Percentiles rank a stretch among this genome's conserved stretches.
Conservation (phyloP, 2,113 vertebrate species). For the Rhombomys opimus region DNA sequence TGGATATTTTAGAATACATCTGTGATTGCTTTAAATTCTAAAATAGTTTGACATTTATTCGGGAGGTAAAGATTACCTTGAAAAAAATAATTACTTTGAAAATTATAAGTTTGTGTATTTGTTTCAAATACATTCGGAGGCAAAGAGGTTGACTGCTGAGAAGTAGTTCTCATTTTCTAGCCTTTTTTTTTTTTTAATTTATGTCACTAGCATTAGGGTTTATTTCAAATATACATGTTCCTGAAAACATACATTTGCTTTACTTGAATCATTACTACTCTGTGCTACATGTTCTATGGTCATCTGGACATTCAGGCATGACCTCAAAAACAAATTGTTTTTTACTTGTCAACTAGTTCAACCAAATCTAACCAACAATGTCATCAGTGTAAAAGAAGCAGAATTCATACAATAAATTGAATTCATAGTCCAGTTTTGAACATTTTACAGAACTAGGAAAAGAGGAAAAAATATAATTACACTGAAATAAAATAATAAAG, state of each 20-base stretch:
- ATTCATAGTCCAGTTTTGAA: not conserved
- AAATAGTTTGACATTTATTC: conserved; percentile 31
- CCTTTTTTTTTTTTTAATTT: not conserved
- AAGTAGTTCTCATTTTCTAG: not conserved
- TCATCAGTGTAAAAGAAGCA: not conserved
- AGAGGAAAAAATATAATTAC: not conserved
- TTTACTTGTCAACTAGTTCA: not conserved
- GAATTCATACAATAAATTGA: not conserved
- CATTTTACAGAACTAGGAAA: not conserved
- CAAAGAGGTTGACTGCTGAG: not conserved
- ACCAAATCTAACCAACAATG: not conserved
- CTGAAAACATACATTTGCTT: not conserved
- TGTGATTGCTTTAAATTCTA: conserved; percentile 35
- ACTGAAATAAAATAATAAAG: not conserved
- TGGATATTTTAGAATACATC: not conserved
- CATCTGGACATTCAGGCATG: not conserved
- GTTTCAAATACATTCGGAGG: not conserved
- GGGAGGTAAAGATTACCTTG: conserved; percentile 24
- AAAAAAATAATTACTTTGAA: conserved; percentile 2
- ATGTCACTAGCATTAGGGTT: not conserved
- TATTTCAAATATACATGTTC: not conserved
- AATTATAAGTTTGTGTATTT: conserved; percentile 11
- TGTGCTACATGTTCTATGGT: not conserved
- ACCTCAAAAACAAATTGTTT: conserved; percentile 17
- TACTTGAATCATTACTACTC: not conserved